Base-by-base conservation (phyloP, 2,888 invertebrate species). In the Ophonus ardosiacus region DNA sequence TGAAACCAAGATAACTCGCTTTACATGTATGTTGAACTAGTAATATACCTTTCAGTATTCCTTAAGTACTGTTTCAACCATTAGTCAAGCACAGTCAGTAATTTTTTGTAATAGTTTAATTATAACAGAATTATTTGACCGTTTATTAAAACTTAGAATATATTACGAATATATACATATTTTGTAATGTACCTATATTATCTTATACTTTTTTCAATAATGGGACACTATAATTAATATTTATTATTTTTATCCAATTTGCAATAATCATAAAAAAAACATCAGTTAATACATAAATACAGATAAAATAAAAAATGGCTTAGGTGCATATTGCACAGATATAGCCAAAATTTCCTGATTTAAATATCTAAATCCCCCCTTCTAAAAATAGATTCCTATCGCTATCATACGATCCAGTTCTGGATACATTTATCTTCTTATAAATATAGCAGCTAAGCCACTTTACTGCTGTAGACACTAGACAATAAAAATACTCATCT, bases 401-500 rank as follows among this genome's bases (percentile, higher is more conserved):
- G 31, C 68, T 68, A 68, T 68, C 10, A 68, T 68, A 38, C 31
- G 68, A 68, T 68, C 68, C 15, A 31, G 31, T 63, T 63, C 63
- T 68, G 68, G 68, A 38, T 68, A 38, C 68, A 68, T 68, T 68
- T 68, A 68, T 68, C 68, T 68, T 38, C n/a, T 15, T n/a, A 24
- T 68, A 68, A 68, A 68, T 68, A 68, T 68, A 68, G 68, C 13
- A 51, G 43, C 43, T 51, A 51, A 51, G 43, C 43, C 13, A 51
- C 43, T 24, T 65, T 38, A 31, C 65, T 24, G 61, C 13, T 21
- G 63, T 15, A 68, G 31, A 21, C 63, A 63, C 24, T 21, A 68
- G 38, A 68, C 68, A 68, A 68, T 68, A 68, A 68, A 68, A 68
- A 68, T 38, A 68, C 68, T 24, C 68, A 68, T 68, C 40, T 31